These are phyloP conservation scores for Elephantulus edwardii DNA, from an alignment of 2,113 vertebrate genomes.

Conservation along the genomic window DNA sequence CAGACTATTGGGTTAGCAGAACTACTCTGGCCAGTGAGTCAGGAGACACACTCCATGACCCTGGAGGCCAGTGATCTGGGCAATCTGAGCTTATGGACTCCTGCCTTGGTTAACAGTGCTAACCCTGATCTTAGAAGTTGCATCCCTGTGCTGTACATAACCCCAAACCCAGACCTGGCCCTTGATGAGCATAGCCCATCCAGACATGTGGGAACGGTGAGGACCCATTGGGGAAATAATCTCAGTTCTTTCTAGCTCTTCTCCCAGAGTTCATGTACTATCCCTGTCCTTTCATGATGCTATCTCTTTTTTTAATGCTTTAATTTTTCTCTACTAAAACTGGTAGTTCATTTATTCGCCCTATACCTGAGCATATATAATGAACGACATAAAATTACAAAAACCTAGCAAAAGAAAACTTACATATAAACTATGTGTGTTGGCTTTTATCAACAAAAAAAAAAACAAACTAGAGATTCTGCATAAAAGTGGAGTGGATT, in stretches of 20 bases:
- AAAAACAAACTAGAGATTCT: background rate
- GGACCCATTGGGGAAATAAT: accelerated
- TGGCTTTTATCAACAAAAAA: background rate
- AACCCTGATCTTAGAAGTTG: background rate
- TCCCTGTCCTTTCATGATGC: background rate
- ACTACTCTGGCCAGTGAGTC: background rate
- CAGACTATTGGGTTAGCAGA: background rate
- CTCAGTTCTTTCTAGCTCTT: background rate
- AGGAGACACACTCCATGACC: background rate
- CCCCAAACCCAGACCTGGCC: background rate
- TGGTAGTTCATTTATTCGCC: too few species aligned
- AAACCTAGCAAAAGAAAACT: background rate
- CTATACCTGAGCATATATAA: background rate
- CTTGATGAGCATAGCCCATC: background rate
- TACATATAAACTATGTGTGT: background rate
- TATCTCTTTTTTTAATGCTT: background rate
- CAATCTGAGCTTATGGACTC: background rate
- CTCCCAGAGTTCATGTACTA: background rate
- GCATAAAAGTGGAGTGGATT: background rate
- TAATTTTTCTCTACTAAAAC: background rate
- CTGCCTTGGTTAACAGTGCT: background rate
- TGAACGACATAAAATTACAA: background rate
- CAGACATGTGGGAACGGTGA: background rate
- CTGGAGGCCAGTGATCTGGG: background rate
- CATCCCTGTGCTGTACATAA: background rate